Conservation (phyloP, 1,140 invertebrate species). For the Trichogramma pretiosum region DNA sequence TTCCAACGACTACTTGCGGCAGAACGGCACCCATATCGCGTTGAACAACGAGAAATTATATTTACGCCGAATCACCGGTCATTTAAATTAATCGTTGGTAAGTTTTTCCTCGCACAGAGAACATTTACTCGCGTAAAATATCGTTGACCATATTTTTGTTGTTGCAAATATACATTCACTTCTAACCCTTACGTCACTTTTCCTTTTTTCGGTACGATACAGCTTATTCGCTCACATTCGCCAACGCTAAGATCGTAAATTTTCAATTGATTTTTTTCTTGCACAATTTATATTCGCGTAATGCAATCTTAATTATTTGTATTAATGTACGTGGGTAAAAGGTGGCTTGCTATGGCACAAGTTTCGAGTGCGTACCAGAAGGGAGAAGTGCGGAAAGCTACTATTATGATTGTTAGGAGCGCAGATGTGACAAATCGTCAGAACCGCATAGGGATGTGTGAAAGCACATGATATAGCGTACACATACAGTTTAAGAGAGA, state of each 20-base stretch:
- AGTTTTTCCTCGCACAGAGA: too few relatives aligned
- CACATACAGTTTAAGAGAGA: too few relatives aligned
- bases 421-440: constrained; percentile 13
- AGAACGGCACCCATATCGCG: not conserved
- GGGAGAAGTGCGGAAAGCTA: not conserved
- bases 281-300: too few relatives aligned
- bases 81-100: constrained; percentile 13
- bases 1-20: not conserved
- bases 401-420: too few relatives aligned
- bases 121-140: too few relatives aligned
- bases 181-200: too few relatives aligned
- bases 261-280: constrained; percentile 1
- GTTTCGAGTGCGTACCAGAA: not conserved
- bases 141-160: too few relatives aligned
- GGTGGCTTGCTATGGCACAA: not conserved
- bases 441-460: constrained; percentile 16
- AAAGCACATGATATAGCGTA: constrained; percentile 19
- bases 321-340: too few relatives aligned
- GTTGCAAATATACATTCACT: too few relatives aligned
- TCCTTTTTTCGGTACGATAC: too few relatives aligned
- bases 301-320: too few relatives aligned
- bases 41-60: constrained; percentile 7
- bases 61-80: constrained; percentile 1
- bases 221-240: too few relatives aligned
- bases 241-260: not conserved